Conservation (phyloP, 2,888 invertebrate genomes). For the Malthinus seriepunctatus region DNA sequence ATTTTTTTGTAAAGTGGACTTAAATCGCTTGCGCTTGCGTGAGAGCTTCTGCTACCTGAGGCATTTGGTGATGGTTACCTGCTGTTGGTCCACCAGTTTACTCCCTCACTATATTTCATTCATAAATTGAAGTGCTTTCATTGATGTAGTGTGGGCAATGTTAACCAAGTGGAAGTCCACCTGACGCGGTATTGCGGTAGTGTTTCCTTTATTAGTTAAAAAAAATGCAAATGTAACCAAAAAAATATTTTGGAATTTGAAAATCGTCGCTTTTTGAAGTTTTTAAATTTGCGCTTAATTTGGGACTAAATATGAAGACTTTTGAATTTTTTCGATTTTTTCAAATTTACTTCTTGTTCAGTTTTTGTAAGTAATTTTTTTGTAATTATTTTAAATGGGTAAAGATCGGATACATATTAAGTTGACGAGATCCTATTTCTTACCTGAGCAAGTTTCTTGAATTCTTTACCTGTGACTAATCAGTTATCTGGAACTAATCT, state of each 20-base stretch:
- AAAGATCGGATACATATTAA: conserved; percentile 6
- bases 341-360: not conserved
- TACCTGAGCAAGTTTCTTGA: conserved; percentile 15
- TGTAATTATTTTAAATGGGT: not conserved
- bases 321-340: not conserved
- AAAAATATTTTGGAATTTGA: not conserved
- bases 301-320: not conserved
- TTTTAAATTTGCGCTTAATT: not conserved
- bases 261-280: too few relatives aligned
- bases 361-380: not conserved
- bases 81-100: conserved; percentile 29
- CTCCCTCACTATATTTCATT: conserved; percentile 28
- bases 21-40: conserved; percentile 7
- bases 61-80: conserved; percentile 17
- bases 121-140: conserved; percentile 30
- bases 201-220: not conserved
- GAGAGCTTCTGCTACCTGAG: conserved; percentile 10
- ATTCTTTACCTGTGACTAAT: conserved; percentile 22
- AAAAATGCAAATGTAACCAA: too few relatives aligned
- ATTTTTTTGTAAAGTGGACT: not conserved
- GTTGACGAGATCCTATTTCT: conserved; percentile 6
- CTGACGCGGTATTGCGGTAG: not conserved
- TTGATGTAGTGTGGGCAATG: conserved; percentile 10
- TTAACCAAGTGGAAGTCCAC: not conserved
- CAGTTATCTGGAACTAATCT: conserved; percentile 14